Conservation (phyloP, 2,113 vertebrate species). For the Fregata magnificens region DNA sequence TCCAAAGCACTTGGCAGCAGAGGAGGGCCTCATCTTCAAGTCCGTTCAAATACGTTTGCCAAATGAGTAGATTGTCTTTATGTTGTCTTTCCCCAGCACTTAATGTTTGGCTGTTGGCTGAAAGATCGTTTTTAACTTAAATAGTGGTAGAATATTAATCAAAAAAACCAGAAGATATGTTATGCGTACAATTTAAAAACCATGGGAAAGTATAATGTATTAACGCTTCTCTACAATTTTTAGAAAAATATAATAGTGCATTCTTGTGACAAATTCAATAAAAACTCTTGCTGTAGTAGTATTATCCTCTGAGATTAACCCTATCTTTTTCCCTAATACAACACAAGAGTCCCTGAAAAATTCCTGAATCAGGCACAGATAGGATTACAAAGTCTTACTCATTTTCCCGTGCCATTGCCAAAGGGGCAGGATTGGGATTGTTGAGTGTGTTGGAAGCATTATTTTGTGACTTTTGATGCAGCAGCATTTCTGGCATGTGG, state of each 20-base stretch:
- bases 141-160: neutral
- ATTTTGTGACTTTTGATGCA: neutral
- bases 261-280: neutral
- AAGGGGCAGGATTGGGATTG: neutral
- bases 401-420: neutral
- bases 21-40: neutral
- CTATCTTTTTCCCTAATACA: neutral
- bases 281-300: neutral
- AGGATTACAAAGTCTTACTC: neutral
- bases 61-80: neutral
- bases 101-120: neutral
- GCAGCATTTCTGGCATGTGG: neutral
- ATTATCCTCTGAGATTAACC: neutral
- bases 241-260: neutral
- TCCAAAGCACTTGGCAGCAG: neutral
- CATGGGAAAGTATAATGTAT: neutral
- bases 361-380: neutral
- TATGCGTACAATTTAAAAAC: neutral
- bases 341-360: neutral
- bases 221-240: neutral
- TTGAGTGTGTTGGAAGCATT: fast-evolving
- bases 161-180: neutral
- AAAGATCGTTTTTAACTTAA: constrained; percentile 6
- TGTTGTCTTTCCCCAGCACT: neutral
- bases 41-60: neutral